Evolutionary conservation across 2,888 invertebrate genomes (phyloP).

Genomic region (Pollenia griseotomentosa): DNA sequence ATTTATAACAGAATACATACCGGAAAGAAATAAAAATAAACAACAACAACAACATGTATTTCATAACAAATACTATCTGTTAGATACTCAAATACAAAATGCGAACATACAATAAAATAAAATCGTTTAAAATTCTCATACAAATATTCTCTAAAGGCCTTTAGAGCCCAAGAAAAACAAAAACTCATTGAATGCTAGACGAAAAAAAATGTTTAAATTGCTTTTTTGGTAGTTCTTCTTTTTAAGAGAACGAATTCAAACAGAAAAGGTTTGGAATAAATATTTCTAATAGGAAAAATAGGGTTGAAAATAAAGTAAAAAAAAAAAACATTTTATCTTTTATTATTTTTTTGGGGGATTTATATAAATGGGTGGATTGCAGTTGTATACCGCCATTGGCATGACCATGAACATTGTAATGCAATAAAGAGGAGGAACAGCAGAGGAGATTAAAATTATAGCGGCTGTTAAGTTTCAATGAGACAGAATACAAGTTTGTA

Average conservation of each 20-base stretch:
- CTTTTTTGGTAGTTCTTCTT: slow-evolving; percentile 24
- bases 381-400: slow-evolving; percentile 38
- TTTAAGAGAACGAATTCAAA: slow-evolving; percentile 26
- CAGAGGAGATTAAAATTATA: slow-evolving; percentile 26
- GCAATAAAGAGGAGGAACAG: slow-evolving; percentile 56
- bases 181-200: slow-evolving; percentile 4
- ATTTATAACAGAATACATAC: slow-evolving; percentile 47
- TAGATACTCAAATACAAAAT: slow-evolving; percentile 40
- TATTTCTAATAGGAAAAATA: slow-evolving; percentile 55
- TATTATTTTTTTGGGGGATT: slow-evolving; percentile 50
- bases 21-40: slow-evolving; percentile 44
- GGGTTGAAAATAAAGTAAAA: slow-evolving; percentile 63
- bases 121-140: slow-evolving; percentile 52
- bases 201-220: slow-evolving; percentile 54
- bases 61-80: slow-evolving; percentile 39
- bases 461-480: neutral
- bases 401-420: slow-evolving; percentile 61
- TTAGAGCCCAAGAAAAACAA: neutral
- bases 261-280: slow-evolving; percentile 29
- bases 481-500: neutral
- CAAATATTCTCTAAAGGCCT: slow-evolving; percentile 54
- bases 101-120: slow-evolving; percentile 9
- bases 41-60: slow-evolving; percentile 22
- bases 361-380: slow-evolving; percentile 65
- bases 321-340: slow-evolving; percentile 38